Base-by-base conservation (phyloP, 1,140 invertebrate species). In the Calephelis virginiensis region DNA sequence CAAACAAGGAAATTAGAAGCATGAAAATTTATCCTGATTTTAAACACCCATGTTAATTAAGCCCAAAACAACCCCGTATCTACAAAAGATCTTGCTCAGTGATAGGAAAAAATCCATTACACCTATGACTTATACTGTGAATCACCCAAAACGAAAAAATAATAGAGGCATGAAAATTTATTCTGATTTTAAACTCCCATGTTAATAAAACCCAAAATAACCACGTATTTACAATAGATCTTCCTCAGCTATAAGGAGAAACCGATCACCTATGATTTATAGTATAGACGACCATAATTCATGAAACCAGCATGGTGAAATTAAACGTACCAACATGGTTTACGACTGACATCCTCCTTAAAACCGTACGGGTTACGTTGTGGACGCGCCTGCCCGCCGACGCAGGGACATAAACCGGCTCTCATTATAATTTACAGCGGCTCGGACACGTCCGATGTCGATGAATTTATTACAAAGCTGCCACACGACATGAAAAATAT, bases 401-500 rank as follows among this genome's bases (percentile, higher is more conserved):
- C 72, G 59, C 77, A 72, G 64, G 72, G 71, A 75, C 78, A 81
- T 82, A 81, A 81, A 83, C 76, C 77, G 76, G 67, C 77, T 78
- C 86, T 89, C 86, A 89, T 86, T 87, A 89, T 86, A 86, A 89
- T 89, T 86, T 89, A 89, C 78, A 78, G 62, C 78, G 68, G 77
- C 70, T 77, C 77, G 72, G 72, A 76, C 75, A 69, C 77, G 80
- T 78, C 80, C 77, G 80, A 80, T 80, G 59, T 60, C 78, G 79
- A 86, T 82, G 77, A 82, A 89, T 89, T 89, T 86, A 86, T 82
- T 73, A 77, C 80, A 75, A 75, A 84, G 78, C 73, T 82, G 81
- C 75, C 76, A 73, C 69, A 73, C 72, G 70, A 75, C 71, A 76
- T 72, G 75, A 83, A 82, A 85, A 82, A 84, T 76, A 81, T 81